phyloP scores from a whole-genome alignment of 2,797 vertebrate species.

The Hypotaenidia okinawae region DNA sequence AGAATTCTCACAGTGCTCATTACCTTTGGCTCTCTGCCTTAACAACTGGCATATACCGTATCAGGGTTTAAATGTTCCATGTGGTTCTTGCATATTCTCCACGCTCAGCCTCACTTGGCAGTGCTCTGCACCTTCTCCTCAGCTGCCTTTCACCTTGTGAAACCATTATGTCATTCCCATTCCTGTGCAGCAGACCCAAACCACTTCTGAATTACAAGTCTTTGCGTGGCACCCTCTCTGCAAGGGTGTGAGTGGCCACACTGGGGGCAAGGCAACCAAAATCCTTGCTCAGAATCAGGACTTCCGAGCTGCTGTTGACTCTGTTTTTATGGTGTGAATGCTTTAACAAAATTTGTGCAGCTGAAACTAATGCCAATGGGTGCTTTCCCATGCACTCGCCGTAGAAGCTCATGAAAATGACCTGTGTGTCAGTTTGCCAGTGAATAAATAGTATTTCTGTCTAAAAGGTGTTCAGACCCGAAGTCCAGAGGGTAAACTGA shows the following conservation, averaged over 20 bases:
- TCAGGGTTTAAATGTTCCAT: conserved; percentile 82
- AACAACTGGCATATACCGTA: conserved; percentile 81
- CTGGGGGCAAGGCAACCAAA: not conserved
- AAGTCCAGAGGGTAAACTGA: not conserved
- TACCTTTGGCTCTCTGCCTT: conserved; percentile 88
- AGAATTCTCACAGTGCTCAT: conserved; percentile 82
- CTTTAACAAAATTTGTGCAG: conserved; percentile 25
- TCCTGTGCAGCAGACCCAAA: not conserved
- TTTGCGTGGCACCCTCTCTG: not conserved
- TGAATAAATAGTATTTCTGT: not conserved
- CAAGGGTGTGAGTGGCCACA: not conserved
- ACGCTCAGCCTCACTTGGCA: conserved; percentile 66
- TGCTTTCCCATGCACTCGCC: not conserved
- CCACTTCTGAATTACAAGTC: not conserved
- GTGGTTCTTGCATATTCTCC: conserved; percentile 75
- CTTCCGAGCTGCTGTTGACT: conserved; percentile 15
- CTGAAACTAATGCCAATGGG: not conserved
- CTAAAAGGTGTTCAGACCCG: not conserved
- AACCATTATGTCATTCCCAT: not conserved
- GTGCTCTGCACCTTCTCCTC: not conserved
- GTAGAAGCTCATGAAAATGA: not conserved
- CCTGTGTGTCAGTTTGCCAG: not conserved
- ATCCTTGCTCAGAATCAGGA: not conserved
- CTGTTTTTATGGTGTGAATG: conserved; percentile 14
- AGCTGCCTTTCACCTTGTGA: conserved; percentile 5